A percentile compares a stretch with the other conserved stretches of the same genome.
These are phyloP conservation scores for Nestor notabilis DNA, from an alignment of 2,113 vertebrate species.

Conservation along the genomic window DNA sequence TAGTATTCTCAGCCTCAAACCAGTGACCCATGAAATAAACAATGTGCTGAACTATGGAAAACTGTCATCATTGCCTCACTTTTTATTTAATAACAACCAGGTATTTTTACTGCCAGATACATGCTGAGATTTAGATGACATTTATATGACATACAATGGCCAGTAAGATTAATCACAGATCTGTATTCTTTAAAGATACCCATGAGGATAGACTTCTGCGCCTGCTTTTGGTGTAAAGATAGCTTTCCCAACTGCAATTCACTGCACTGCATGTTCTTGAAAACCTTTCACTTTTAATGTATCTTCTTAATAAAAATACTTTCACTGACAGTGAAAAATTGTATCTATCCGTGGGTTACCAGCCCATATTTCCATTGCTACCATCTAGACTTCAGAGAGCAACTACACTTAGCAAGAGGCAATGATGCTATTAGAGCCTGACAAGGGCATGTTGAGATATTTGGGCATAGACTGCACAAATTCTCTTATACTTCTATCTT, in stretches of 20 bases:
- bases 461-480: background rate
- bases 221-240: background rate
- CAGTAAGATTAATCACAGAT: conserved; percentile 39
- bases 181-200: conserved; percentile 19
- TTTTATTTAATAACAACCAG: background rate
- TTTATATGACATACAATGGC: background rate
- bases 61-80: background rate
- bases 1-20: background rate
- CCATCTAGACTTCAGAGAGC: background rate
- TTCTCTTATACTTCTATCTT: background rate
- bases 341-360: background rate
- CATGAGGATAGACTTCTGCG: background rate
- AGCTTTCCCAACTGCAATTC: background rate
- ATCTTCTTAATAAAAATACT: conserved; percentile 34
- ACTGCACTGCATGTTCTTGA: background rate
- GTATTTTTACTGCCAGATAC: conserved; percentile 16
- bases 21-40: background rate
- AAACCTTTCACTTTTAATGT: conserved; percentile 6
- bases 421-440: background rate
- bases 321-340: conserved; percentile 57
- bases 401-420: background rate
- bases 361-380: background rate
- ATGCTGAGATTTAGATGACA: conserved; percentile 21
- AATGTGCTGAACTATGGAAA: background rate
- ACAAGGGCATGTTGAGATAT: conserved; percentile 27